Percentiles rank a stretch among this genome's conserved stretches.
Conservation (phyloP, 23 tunicate species). For the Ciona savignyi region DNA sequence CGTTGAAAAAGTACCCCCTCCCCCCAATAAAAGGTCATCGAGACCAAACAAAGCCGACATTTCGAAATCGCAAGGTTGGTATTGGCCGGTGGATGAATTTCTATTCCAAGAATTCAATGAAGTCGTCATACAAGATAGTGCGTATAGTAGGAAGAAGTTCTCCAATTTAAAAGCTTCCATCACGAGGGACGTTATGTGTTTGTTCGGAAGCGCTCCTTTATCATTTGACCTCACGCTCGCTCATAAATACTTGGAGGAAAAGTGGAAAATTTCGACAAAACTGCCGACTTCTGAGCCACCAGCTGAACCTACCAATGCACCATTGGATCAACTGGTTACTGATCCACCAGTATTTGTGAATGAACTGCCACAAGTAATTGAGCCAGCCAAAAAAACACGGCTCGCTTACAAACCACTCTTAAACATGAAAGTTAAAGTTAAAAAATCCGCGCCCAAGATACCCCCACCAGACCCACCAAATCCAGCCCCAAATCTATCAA, state of each 20-base stretch:
- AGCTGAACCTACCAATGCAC: not conserved
- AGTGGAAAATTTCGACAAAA: slow-evolving; percentile 14
- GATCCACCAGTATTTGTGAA: not conserved
- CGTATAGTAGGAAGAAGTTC: not conserved
- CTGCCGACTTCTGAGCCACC: not conserved
- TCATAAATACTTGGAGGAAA: slow-evolving; percentile 2
- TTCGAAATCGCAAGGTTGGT: slow-evolving; percentile 35
- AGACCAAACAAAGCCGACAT: slow-evolving; percentile 6
- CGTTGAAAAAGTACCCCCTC: slow-evolving; percentile 8
- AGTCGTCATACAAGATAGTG: not conserved
- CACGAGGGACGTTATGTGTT: slow-evolving; percentile 26
- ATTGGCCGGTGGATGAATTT: slow-evolving; percentile 50
- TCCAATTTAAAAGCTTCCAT: slow-evolving; percentile 10
- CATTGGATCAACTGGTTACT: not conserved
- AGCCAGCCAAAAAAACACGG: not conserved
- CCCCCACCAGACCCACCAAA: not conserved
- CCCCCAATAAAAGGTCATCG: not conserved
- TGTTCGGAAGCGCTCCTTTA: slow-evolving; percentile 36
- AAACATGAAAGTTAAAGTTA: no score
- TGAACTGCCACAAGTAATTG: not conserved
- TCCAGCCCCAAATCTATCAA: no score
- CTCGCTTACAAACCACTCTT: slow-evolving; percentile 11
- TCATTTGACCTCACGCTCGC: slow-evolving; percentile 10
- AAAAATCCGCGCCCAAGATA: no score
- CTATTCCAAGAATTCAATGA: slow-evolving; percentile 15